Evolutionary conservation across 1,140 invertebrate species (phyloP), one percentile per base, ranked within the genome.

Genomic region (Tetragonula clypearis): DNA sequence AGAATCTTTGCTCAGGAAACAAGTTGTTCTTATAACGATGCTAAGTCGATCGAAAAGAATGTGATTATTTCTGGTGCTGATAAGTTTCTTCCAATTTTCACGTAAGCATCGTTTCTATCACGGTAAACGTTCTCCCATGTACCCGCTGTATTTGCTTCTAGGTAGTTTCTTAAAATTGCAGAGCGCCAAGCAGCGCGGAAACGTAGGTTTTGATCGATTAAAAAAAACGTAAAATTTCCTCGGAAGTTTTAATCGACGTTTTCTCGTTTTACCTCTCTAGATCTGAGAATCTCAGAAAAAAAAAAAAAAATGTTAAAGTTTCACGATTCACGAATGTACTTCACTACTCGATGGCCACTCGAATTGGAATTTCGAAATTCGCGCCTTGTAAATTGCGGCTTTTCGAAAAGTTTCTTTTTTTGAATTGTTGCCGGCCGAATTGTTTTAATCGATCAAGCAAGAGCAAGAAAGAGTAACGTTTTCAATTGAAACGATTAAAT

Each of bases 381-480:
- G 41, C 41, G 41, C 0, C 41, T 49, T 8, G 41, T 9, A 8
- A 49, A 49, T 49, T 49, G 41, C 41, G 9, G 41, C 41, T 41
- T 41, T 41, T 6, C 4, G 30, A 30, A 41, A 41, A 41, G 6
- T 41, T 41, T 66, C 65, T 66, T 26, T 3, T 62, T 23, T n/a
- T n/a, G n/a, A 1, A 62, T 62, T 4, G 41, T 68, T 1, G 12
- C 0, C 1, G 41, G 23, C 41, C 35, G 3, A 35, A 35, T n/a
- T n/a, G 68, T 80, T 86, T 35, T 74, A 85, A 75, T 75, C 49
- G 53, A 56, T 75, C 26, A 75, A 75, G 14, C 14, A 21, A 74
- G 23, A 3, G 12, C n/a, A n/a, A n/a, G 6, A 8, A 74, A 56
- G n/a, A 1, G 12, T 21, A 35, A 30, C 12, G 56, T 56, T 56